Evolutionary conservation across 2,888 invertebrate genomes (phyloP).

Genomic region (Andrena trimmerana): DNA sequence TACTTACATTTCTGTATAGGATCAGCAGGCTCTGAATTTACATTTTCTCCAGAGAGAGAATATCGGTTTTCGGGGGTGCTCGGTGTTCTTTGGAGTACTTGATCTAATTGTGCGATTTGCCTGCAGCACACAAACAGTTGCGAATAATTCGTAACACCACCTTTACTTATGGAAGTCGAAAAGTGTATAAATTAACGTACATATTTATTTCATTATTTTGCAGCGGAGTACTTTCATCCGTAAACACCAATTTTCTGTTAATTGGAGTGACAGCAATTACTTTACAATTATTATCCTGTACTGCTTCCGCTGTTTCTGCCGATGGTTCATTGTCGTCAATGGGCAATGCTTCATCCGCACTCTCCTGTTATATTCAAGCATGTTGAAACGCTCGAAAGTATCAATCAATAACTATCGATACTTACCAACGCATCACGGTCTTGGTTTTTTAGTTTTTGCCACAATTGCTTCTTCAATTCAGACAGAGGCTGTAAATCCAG

Average conservation of each 20-base stretch:
- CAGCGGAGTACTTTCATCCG: conserved; percentile 69
- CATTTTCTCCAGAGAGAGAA: conserved; percentile 75
- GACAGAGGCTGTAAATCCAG: conserved; percentile 80
- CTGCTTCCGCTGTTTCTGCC: background rate
- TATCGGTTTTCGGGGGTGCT: conserved; percentile 77
- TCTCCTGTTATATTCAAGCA: conserved; percentile 14
- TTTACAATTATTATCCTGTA: background rate
- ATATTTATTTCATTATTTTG: conserved; percentile 75
- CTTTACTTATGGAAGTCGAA: background rate
- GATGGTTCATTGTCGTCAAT: background rate
- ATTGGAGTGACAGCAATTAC: conserved; percentile 48
- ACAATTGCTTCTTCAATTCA: conserved; percentile 81
- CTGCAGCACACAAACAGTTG: conserved; percentile 49
- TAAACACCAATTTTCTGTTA: conserved; percentile 77
- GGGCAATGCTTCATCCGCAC: background rate
- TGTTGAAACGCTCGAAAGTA: background rate
- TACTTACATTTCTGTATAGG: conserved; percentile 70
- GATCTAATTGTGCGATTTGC: conserved; percentile 79
- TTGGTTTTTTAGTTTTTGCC: conserved; percentile 81
- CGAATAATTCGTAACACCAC: background rate
- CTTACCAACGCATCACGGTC: conserved; percentile 66
- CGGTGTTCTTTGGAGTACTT: conserved; percentile 76
- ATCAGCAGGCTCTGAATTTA: conserved; percentile 72
- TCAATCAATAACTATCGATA: background rate
- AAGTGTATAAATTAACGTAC: conserved; percentile 52